Conservation (phyloP, 2,888 invertebrate species). For the Panzeria rudis region DNA sequence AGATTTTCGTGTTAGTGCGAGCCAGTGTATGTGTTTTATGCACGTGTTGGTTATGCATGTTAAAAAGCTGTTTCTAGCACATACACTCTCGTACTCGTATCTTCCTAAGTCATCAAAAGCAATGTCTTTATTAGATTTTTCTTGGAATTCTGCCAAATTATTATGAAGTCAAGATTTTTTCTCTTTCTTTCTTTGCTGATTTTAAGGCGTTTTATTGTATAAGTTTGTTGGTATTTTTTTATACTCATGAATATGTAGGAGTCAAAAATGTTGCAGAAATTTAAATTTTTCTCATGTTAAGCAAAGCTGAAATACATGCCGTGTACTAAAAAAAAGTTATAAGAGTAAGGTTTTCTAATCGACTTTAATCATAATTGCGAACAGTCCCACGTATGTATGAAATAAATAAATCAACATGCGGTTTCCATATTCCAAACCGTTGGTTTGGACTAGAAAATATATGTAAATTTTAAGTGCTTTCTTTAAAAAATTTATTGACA, state of each 20-base stretch:
- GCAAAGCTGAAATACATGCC: too few relatives aligned
- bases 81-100: conserved; percentile 64
- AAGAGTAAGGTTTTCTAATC: too few relatives aligned
- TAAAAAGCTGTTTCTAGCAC: conserved; percentile 75
- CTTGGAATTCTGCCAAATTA: conserved; percentile 77
- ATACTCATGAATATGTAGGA: background rate
- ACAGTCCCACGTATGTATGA: too few relatives aligned
- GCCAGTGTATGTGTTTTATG: conserved; percentile 16
- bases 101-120: conserved; percentile 78
- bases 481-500: too few relatives aligned
- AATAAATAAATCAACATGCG: too few relatives aligned
- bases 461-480: too few relatives aligned
- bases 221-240: background rate
- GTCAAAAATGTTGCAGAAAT: background rate
- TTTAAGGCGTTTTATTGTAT: conserved; percentile 14
- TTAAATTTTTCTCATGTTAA: background rate
- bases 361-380: too few relatives aligned
- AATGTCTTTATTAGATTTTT: conserved; percentile 74
- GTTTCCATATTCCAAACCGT: too few relatives aligned
- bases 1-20: background rate
- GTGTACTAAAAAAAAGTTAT: too few relatives aligned
- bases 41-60: conserved; percentile 76
- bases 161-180: conserved; percentile 73
- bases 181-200: conserved; percentile 33
- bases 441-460: too few relatives aligned